Evolutionary conservation across 2,888 invertebrate species (phyloP), one percentile per base, ranked within the genome.

Genomic region (Leptopilina drosophilae): DNA sequence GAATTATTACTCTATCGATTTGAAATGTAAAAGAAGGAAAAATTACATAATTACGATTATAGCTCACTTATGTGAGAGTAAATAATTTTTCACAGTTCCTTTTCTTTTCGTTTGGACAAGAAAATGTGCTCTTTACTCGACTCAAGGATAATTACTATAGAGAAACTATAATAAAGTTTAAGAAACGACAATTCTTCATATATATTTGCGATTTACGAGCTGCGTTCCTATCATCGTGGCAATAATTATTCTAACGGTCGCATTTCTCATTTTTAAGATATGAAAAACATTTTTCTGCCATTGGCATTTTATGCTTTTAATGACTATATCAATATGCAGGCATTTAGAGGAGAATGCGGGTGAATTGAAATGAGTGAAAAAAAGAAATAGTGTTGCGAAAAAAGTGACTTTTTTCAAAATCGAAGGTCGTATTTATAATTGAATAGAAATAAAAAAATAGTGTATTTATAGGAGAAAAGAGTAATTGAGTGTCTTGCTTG

Each of bases 201-300:
- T 56, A 33, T 53, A 33, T 33, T 33, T 73, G 73, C 56, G n/a
- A 73, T 73, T 33, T 40, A 53, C 33, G 33, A 64, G 14, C 56
- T 53, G 73, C 56, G 53, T 33, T 73, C 56, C 56, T 73, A 73
- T 73, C 73, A 56, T 56, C 15, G 73, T 14, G 33, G 64, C 56
- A 73, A 73, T 73, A 62, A 62, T 73, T 73, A 73, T 73, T 73
- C 56, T 73, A 73, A 56, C 73, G 73, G 73, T 73, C 40, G 56
- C 33, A 40, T 73, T 56, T 73, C 56, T 73, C 56, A 73, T 73
- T 73, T 73, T 73, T 56, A 56, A 73, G 53, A 73, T 73, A 73
- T 53, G 73, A 73, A 73, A 64, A 5, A 56, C 40, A 73, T 73
- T 73, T 73, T 73, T 73, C 40, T 53, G 11, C 56, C 5, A 56